Conservation (phyloP, 1,140 invertebrate species). For the Drosophila asahinai region DNA sequence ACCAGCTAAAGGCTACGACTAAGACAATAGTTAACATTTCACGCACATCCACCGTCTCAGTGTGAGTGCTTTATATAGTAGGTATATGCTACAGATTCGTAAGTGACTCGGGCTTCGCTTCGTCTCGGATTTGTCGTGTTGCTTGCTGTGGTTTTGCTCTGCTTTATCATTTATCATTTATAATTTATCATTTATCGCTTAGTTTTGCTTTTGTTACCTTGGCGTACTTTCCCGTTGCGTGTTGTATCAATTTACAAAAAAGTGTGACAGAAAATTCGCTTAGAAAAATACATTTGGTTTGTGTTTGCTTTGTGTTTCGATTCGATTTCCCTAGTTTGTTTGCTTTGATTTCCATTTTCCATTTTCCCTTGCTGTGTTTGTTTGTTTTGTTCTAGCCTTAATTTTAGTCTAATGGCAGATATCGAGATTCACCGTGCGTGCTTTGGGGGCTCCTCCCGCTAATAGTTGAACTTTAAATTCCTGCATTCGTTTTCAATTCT, state of each 20-base stretch:
- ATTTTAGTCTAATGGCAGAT: slow-evolving; percentile 68
- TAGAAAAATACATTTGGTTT: slow-evolving; percentile 68
- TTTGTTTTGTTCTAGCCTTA: slow-evolving; percentile 30
- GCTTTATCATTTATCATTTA: slow-evolving; percentile 2
- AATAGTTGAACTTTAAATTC: slow-evolving; percentile 68
- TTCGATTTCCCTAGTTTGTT: slow-evolving; percentile 1
- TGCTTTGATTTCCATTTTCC: background rate
- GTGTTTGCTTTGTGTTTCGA: slow-evolving; percentile 13
- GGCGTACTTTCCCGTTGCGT: slow-evolving; percentile 15
- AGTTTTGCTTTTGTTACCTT: slow-evolving; percentile 2
- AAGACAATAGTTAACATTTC: slow-evolving; percentile 61
- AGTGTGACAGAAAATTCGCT: slow-evolving; percentile 45
- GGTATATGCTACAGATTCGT: slow-evolving; percentile 7
- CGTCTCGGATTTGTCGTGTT: slow-evolving; percentile 3
- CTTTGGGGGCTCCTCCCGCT: slow-evolving; percentile 10
- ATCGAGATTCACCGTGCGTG: slow-evolving; percentile 58
- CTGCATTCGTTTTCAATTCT: slow-evolving; percentile 52
- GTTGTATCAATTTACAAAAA: slow-evolving; percentile 34
- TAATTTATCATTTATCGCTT: slow-evolving; percentile 2
- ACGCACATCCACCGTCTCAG: slow-evolving; percentile 11
- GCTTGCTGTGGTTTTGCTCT: slow-evolving; percentile 1
- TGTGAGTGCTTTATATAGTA: background rate
- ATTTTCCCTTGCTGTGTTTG: slow-evolving; percentile 9
- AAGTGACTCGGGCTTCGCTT: slow-evolving; percentile 4
- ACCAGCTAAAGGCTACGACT: slow-evolving; percentile 45